Evolutionary conservation across 2,888 invertebrate species (phyloP).

Genomic region (Lacanobia wlatinum): DNA sequence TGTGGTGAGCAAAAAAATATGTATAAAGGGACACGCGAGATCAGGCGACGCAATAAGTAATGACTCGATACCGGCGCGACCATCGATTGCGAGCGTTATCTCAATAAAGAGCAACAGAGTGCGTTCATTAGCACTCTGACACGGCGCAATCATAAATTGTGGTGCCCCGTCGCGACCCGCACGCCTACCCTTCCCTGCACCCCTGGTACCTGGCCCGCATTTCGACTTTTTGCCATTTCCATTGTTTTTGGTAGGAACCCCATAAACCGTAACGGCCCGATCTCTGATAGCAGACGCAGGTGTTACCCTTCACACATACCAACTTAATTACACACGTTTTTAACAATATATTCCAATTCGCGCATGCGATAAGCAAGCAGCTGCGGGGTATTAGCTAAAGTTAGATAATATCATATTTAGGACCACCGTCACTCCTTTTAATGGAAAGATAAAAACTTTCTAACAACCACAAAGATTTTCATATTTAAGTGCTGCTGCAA

Average conservation of each 20-base stretch:
- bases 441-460: conserved; percentile 71
- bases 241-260: conserved; percentile 88
- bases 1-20: conserved; percentile 80
- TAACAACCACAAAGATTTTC: conserved; percentile 51
- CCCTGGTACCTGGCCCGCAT: conserved; percentile 85
- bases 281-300: conserved; percentile 87
- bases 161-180: conserved; percentile 88
- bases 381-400: conserved; percentile 81
- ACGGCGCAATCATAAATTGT: conserved; percentile 90
- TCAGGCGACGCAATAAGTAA: conserved; percentile 86
- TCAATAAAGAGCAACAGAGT: conserved; percentile 90
- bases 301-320: conserved; percentile 88
- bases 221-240: conserved; percentile 88
- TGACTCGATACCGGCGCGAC: conserved; percentile 79
- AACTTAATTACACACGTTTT: conserved; percentile 87
- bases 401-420: conserved; percentile 77
- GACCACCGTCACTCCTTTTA: conserved; percentile 76
- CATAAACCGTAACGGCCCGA: conserved; percentile 88
- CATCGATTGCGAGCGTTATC: conserved; percentile 88
- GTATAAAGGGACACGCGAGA: conserved; percentile 86
- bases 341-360: conserved; percentile 84
- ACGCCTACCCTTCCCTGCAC: conserved; percentile 82
- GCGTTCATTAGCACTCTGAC: conserved; percentile 90
- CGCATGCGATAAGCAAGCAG: conserved; percentile 82
- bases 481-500: conserved; percentile 35